Conservation (phyloP, 2,113 vertebrate genomes). For the Silurus meridionalis region DNA sequence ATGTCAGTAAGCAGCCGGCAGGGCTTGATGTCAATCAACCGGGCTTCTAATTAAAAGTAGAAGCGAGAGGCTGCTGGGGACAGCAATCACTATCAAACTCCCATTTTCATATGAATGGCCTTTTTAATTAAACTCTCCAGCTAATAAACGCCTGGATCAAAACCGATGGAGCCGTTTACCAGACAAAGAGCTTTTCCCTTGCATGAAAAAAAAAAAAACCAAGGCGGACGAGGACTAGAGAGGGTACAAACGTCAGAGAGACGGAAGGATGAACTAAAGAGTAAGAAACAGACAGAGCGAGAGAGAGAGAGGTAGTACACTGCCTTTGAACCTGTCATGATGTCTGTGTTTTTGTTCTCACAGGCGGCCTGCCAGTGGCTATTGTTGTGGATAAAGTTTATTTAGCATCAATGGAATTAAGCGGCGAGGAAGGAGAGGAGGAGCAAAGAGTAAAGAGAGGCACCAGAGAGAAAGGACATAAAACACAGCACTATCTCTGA, state of each 20-base stretch:
- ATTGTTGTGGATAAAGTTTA: slow-evolving; percentile 76
- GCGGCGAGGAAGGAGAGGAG: slow-evolving; percentile 59
- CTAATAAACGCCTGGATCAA: slow-evolving; percentile 81
- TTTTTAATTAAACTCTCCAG: slow-evolving; percentile 92
- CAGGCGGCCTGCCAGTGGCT: slow-evolving; percentile 69
- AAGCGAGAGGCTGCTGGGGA: slow-evolving; percentile 88
- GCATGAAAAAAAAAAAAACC: slow-evolving; percentile 54
- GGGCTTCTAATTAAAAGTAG: slow-evolving; percentile 91
- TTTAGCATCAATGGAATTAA: slow-evolving; percentile 72
- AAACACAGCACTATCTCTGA: slow-evolving; percentile 56
- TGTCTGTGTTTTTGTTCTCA: slow-evolving; percentile 71
- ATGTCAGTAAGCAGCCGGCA: slow-evolving; percentile 48
- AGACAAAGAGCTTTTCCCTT: slow-evolving; percentile 73
- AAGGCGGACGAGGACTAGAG: slow-evolving; percentile 53
- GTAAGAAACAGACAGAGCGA: slow-evolving; percentile 62
- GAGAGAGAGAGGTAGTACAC: slow-evolving; percentile 57
- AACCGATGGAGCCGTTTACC: slow-evolving; percentile 77
- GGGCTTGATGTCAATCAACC: slow-evolving; percentile 76
- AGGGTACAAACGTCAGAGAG: slow-evolving; percentile 71
- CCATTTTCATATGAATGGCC: slow-evolving; percentile 97
- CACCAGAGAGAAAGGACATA: slow-evolving; percentile 55
- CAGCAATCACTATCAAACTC: slow-evolving; percentile 86
- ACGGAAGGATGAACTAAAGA: slow-evolving; percentile 53
- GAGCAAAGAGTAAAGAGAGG: slow-evolving; percentile 57
- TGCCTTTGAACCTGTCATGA: slow-evolving; percentile 79